Percentiles rank a stretch among this genome's conserved stretches.
phyloP scores from a whole-genome alignment of 1,140 invertebrate genomes.

The Carposina sasakii region DNA sequence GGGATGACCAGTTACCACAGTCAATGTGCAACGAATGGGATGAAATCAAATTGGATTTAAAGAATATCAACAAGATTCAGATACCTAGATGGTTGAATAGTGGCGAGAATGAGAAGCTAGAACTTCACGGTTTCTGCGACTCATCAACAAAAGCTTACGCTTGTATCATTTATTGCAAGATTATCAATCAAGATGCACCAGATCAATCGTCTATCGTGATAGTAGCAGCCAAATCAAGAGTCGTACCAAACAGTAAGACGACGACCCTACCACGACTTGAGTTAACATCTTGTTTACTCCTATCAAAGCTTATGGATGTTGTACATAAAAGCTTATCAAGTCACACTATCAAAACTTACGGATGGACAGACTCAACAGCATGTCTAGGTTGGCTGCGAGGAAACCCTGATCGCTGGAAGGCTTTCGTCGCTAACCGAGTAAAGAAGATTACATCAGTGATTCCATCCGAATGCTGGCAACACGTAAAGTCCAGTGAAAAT shows the following conservation, averaged over 20 bases:
- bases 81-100: background rate
- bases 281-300: slow-evolving; percentile 14
- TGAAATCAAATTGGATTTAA: background rate
- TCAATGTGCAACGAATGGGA: slow-evolving; percentile 12
- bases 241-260: slow-evolving; percentile 22
- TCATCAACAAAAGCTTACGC: background rate
- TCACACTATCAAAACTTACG: background rate
- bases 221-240: slow-evolving; percentile 31
- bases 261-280: slow-evolving; percentile 21
- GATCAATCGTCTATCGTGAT: slow-evolving; percentile 18
- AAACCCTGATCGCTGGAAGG: slow-evolving; percentile 24
- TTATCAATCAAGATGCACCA: background rate
- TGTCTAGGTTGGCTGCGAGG: slow-evolving; percentile 36
- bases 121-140: slow-evolving; percentile 11
- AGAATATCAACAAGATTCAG: background rate
- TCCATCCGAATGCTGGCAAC: slow-evolving; percentile 36
- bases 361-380: slow-evolving; percentile 40
- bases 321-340: slow-evolving; percentile 15
- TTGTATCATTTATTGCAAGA: slow-evolving; percentile 1
- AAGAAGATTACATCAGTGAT: slow-evolving; percentile 31
- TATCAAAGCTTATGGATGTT: slow-evolving; percentile 16
- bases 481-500: slow-evolving; percentile 48
- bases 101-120: background rate
- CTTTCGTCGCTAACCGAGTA: slow-evolving; percentile 42
- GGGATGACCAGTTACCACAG: slow-evolving; percentile 41